Evolutionary conservation across 2,797 vertebrate genomes (phyloP), one percentile per base, ranked within the genome.

Genomic region (Sebastes diploproa): DNA sequence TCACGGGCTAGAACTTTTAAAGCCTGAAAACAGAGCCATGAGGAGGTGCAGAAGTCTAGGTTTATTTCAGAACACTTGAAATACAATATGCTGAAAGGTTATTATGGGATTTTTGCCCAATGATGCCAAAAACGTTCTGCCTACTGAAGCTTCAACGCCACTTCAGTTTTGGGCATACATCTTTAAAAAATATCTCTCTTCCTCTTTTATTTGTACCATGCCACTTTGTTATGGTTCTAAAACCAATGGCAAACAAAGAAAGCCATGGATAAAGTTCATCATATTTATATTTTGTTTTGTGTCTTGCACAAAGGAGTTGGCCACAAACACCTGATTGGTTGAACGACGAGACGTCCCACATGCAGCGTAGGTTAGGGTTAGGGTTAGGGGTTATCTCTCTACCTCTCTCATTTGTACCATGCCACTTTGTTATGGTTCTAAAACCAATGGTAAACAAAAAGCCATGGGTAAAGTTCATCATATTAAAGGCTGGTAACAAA

Each of bases 321-420:
- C 66, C 71, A 91, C 87, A 91, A 80, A 76, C 5, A 66, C 75
- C 23, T 77, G 88, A 96, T 95, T 96, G 94, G 94, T 71, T 66
- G 1, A 81, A 29, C 1, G 4, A 3, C 2, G 2, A 34, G 76
- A 61, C 77, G 59, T 72, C 84, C 25, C 52, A 54, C 58, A 56
- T 30, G 6, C 71, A 46, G 68, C 22, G 59, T 38, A 0, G 36
- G 12, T 38, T 38, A 36, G 2, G 11, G 34, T 36, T 12, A 38
- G 5, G 36, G 36, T 13, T 38, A 38, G 2, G 36, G 36, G 5
- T 38, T 38, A 13, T 52, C 62, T 62, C 74, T 71, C 69, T 4
- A 38, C 50, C 65, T 75, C 72, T 78, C 61, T 83, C 11, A 38
- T 42, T 56, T 77, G 10, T 5, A 23, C 16, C 7, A 54, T 13